A percentile compares a stretch with the other conserved stretches of the same genome.
These are phyloP conservation scores for Labroides dimidiatus DNA, from an alignment of 2,797 vertebrate species.

Conservation along the genomic window DNA sequence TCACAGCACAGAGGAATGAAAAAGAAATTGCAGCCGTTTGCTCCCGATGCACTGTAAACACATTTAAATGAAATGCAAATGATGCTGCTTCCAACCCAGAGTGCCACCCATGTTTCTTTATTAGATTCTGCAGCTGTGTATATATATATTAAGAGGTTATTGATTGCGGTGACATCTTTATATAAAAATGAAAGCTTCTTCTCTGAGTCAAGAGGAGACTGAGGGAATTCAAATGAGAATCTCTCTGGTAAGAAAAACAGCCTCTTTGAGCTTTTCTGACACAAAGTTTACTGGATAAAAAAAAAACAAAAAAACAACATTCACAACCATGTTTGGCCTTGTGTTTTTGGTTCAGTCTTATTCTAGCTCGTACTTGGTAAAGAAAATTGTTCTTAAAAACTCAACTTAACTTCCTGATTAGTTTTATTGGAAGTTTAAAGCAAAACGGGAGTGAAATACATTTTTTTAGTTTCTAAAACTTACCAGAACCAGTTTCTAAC, in stretches of 20 bases:
- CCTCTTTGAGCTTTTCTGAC: background rate
- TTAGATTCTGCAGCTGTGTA: slow-evolving; percentile 33
- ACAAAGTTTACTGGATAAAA: slow-evolving; percentile 1
- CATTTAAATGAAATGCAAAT: slow-evolving; percentile 63
- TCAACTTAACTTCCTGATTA: background rate
- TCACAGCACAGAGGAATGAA: slow-evolving; percentile 25
- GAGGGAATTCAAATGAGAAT: slow-evolving; percentile 9
- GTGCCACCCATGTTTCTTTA: slow-evolving; percentile 40
- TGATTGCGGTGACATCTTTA: slow-evolving; percentile 50
- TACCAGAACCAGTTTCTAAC: too few relatives aligned
- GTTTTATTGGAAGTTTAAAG: background rate
- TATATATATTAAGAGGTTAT: slow-evolving; percentile 43
- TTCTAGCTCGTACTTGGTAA: background rate
- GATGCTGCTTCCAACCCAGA: slow-evolving; percentile 30
- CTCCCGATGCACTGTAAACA: slow-evolving; percentile 19
- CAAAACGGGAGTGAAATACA: background rate
- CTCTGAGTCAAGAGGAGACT: slow-evolving; percentile 29
- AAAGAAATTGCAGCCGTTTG: slow-evolving; percentile 34
- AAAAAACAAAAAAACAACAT: slow-evolving; percentile 3
- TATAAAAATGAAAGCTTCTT: slow-evolving; percentile 24
- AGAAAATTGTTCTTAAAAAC: background rate
- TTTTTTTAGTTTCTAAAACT: too few relatives aligned
- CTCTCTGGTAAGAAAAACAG: slow-evolving; percentile 3
- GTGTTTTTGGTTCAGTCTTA: background rate
- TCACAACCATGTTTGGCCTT: background rate